These are phyloP conservation scores for Trimorus sp. DNA, from an alignment of 2,888 invertebrate species.

Conservation along the genomic window DNA sequence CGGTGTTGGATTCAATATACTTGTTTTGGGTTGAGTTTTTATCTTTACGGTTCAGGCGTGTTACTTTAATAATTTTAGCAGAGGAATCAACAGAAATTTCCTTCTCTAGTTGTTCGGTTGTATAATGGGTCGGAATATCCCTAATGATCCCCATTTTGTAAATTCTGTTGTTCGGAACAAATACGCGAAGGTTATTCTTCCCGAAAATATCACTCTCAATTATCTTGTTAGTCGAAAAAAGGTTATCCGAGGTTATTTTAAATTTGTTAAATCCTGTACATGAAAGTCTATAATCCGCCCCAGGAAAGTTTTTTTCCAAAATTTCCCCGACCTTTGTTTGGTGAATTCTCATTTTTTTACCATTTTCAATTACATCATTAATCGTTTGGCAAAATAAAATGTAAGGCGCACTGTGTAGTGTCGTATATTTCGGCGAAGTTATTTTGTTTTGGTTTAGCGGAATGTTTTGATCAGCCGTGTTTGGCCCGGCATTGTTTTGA, in stretches of 20 bases:
- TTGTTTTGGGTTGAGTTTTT: background rate
- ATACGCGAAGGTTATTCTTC: conserved; percentile 8
- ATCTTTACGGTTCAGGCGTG: background rate
- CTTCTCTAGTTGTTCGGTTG: background rate
- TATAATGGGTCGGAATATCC: background rate
- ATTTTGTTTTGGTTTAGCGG: too few species aligned
- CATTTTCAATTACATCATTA: too few species aligned
- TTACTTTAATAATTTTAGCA: background rate
- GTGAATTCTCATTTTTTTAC: background rate
- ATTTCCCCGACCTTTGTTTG: background rate
- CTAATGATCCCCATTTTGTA: background rate
- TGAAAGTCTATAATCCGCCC: background rate
- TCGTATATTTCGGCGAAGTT: too few species aligned
- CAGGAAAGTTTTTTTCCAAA: background rate
- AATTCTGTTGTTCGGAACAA: background rate
- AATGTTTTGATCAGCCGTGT: too few species aligned
- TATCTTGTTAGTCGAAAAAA: background rate
- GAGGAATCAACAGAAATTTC: background rate
- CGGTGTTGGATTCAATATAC: too few species aligned
- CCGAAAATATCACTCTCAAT: background rate
- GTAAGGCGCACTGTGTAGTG: too few species aligned
- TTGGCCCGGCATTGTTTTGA: too few species aligned
- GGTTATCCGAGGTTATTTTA: conserved; percentile 10
- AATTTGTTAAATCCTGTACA: conserved; percentile 20
- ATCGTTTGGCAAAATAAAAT: too few species aligned